phyloP scores from a whole-genome alignment of 2,888 invertebrate species.

The Encarsia formosa region DNA sequence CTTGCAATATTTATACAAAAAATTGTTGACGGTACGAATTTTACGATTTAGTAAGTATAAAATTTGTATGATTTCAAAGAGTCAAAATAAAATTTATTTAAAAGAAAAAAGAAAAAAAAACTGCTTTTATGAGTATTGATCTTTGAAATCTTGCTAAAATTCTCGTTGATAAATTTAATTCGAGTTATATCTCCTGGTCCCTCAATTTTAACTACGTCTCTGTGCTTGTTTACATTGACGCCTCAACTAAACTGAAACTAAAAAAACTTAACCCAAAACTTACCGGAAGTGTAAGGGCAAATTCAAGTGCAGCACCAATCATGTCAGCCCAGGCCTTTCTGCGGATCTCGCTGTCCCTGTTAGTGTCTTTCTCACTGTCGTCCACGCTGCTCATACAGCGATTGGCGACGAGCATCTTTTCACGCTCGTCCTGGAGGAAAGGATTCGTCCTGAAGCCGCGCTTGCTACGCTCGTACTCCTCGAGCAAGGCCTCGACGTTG shows the following conservation, averaged over 20 bases:
- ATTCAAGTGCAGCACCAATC: slow-evolving; percentile 78
- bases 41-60: neutral
- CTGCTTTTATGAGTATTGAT: too few relatives aligned
- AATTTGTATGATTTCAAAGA: neutral
- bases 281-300: slow-evolving; percentile 62
- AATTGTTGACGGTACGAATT: neutral
- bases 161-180: too few relatives aligned
- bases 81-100: neutral
- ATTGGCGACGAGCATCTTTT: slow-evolving; percentile 19
- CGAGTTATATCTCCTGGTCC: too few relatives aligned
- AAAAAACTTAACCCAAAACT: too few relatives aligned
- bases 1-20: neutral
- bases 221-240: too few relatives aligned
- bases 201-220: too few relatives aligned
- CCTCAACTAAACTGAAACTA: too few relatives aligned
- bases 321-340: slow-evolving; percentile 81
- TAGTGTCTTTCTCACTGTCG: slow-evolving; percentile 52
- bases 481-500: slow-evolving; percentile 41
- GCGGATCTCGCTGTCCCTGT: slow-evolving; percentile 84
- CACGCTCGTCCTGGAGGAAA: slow-evolving; percentile 37
- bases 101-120: neutral
- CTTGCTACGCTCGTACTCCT: slow-evolving; percentile 45
- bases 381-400: slow-evolving; percentile 19
- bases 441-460: slow-evolving; percentile 46
- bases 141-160: too few relatives aligned